phyloP scores from a whole-genome alignment of 2,797 vertebrate genomes.

The Gymnothorax javanicus region DNA sequence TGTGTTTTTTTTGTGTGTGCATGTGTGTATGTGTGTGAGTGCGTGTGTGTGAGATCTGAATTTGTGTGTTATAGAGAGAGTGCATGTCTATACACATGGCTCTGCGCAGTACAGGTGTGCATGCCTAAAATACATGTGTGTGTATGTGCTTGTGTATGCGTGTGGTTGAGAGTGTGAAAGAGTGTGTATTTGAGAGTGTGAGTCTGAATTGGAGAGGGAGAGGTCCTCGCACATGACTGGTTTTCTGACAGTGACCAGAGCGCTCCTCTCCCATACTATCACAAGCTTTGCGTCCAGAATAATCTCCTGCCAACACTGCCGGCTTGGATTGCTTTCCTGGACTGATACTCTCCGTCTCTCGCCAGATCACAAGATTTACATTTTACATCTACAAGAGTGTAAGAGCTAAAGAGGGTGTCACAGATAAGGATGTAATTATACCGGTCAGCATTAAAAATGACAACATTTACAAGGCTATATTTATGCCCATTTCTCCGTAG shows the following conservation, averaged over 20 bases:
- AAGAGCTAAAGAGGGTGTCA: neutral
- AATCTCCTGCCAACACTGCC: neutral
- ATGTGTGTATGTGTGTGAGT: conserved; percentile 51
- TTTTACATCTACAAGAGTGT: neutral
- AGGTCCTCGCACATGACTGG: neutral
- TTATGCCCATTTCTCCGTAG: neutral
- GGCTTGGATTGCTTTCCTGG: neutral
- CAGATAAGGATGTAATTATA: neutral
- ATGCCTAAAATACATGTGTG: conserved; percentile 59
- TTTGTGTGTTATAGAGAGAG: conserved; percentile 11
- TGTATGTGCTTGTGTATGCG: neutral
- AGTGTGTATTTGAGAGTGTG: neutral
- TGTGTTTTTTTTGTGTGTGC: conserved; percentile 23
- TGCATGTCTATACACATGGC: conserved; percentile 58
- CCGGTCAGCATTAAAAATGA: neutral
- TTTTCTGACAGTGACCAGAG: neutral
- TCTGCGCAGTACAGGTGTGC: neutral
- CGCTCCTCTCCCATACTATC: neutral
- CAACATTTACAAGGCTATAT: neutral
- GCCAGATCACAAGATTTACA: conserved; percentile 2
- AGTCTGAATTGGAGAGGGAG: neutral
- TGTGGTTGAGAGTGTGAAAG: neutral
- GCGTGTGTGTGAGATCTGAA: conserved; percentile 51
- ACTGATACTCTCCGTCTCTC: neutral
- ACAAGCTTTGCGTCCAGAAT: neutral